phyloP scores from a whole-genome alignment of 1,140 invertebrate genomes.

The Nephotettix cincticeps region DNA sequence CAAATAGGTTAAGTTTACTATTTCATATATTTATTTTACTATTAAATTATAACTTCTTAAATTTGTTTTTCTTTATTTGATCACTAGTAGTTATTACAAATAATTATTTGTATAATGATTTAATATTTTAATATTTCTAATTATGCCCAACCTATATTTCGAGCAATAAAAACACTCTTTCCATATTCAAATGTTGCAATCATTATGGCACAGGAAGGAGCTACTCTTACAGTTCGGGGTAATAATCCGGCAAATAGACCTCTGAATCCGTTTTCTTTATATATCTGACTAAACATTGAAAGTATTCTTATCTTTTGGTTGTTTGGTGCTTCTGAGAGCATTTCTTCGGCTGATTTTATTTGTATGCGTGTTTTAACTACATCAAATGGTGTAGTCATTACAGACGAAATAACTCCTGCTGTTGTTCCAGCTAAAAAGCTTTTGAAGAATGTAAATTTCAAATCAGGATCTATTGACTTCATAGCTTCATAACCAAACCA shows the following conservation, averaged over 20 bases:
- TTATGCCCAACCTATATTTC: too few relatives aligned
- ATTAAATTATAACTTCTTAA: too few relatives aligned
- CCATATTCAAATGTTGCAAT: slow-evolving; percentile 95
- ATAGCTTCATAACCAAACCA: slow-evolving; percentile 91
- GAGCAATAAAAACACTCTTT: slow-evolving; percentile 86
- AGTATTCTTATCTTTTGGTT: slow-evolving; percentile 27
- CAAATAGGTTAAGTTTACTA: too few relatives aligned
- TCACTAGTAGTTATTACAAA: too few relatives aligned
- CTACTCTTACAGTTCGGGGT: slow-evolving; percentile 90
- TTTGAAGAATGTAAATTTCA: slow-evolving; percentile 67
- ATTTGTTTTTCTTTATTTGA: too few relatives aligned
- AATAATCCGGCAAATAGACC: slow-evolving; percentile 69
- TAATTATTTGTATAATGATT: too few relatives aligned
- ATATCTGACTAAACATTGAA: slow-evolving; percentile 32
- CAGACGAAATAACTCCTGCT: slow-evolving; percentile 86
- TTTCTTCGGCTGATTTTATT: slow-evolving; percentile 90
- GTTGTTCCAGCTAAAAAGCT: slow-evolving; percentile 84
- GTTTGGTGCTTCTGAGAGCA: slow-evolving; percentile 32
- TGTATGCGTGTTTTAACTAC: slow-evolving; percentile 97
- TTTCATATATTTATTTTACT: too few relatives aligned
- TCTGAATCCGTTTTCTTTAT: slow-evolving; percentile 42
- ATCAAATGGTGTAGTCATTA: slow-evolving; percentile 94
- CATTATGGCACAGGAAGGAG: slow-evolving; percentile 98
- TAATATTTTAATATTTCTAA: too few relatives aligned
- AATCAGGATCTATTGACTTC: slow-evolving; percentile 62